phyloP scores from a whole-genome alignment of 2,797 vertebrate species.

The Sebastes diaconus region DNA sequence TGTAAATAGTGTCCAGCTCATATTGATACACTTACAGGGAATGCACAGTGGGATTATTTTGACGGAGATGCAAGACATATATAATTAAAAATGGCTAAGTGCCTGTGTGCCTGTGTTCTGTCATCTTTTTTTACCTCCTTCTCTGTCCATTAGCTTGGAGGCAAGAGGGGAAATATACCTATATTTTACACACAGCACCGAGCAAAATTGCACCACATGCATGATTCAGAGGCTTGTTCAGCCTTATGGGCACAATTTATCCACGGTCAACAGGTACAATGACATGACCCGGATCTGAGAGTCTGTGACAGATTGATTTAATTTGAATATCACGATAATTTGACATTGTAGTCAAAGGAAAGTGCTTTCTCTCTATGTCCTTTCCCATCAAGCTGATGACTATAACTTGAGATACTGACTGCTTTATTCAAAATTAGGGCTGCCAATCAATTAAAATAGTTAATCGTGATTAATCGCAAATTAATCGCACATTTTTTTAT shows the following conservation, averaged over 20 bases:
- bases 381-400: constrained; percentile 8
- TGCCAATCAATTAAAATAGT: fast-evolving
- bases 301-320: constrained; percentile 30
- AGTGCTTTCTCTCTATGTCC: constrained; percentile 12
- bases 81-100: constrained; percentile 82
- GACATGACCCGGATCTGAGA: constrained; percentile 10
- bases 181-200: constrained; percentile 37
- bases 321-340: constrained; percentile 28
- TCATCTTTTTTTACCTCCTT: constrained; percentile 44
- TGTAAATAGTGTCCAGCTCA: constrained; percentile 64
- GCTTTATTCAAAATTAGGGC: background rate
- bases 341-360: constrained; percentile 27
- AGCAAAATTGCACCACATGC: constrained; percentile 25
- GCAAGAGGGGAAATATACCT: constrained; percentile 22
- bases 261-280: constrained; percentile 9
- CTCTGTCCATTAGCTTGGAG: constrained; percentile 51
- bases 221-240: constrained; percentile 51
- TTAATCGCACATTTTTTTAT: too few relatives aligned
- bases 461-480: too few relatives aligned
- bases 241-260: constrained; percentile 22
- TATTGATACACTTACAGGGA: constrained; percentile 70
- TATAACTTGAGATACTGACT: background rate
- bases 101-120: constrained; percentile 52
- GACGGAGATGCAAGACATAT: constrained; percentile 66
- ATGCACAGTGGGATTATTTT: constrained; percentile 66